Evolutionary conservation across 1,140 invertebrate species (phyloP).

Genomic region (Paraescarpia echinospica): DNA sequence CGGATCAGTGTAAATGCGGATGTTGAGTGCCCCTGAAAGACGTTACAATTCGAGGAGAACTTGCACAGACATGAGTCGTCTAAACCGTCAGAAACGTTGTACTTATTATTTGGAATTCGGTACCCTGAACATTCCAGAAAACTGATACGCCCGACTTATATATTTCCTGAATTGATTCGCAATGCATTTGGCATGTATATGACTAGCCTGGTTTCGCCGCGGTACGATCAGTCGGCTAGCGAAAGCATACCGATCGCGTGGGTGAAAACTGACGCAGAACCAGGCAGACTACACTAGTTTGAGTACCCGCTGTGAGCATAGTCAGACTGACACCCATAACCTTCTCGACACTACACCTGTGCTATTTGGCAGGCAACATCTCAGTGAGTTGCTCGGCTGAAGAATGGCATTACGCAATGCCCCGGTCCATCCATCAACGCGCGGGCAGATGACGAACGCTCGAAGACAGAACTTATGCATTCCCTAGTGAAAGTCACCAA

Average conservation of each 20-base stretch:
- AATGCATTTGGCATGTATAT: background rate
- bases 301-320: background rate
- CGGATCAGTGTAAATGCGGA: no score
- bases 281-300: background rate
- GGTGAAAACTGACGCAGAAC: background rate
- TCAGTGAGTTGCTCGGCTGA: background rate
- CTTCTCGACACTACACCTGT: background rate
- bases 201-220: background rate
- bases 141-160: background rate
- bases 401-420: background rate
- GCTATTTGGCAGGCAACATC: background rate
- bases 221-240: background rate
- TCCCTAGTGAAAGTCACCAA: background rate
- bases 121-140: background rate
- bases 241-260: background rate
- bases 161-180: background rate
- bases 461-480: background rate
- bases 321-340: background rate
- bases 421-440: background rate
- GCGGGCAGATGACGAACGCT: background rate
- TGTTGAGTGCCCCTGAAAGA: no score
- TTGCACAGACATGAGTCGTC: no score
- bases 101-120: background rate
- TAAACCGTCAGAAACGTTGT: no score
- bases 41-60: no score